phyloP scores from a whole-genome alignment of 2,888 invertebrate genomes.

The Patella pellucida region DNA sequence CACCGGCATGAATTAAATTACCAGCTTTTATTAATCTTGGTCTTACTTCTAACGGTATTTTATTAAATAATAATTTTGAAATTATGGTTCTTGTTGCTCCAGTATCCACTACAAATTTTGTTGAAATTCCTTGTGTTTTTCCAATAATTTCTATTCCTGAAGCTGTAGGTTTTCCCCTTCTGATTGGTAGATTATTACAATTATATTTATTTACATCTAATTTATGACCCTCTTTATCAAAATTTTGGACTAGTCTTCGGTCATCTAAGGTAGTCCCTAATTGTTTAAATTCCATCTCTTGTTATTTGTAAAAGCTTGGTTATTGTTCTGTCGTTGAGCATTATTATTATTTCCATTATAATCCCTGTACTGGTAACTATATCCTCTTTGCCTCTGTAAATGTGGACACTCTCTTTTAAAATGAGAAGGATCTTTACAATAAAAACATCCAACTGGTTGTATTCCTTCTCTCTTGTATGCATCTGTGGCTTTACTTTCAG shows the following conservation, averaged over 20 bases:
- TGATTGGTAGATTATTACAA: neutral
- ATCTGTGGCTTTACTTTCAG: neutral
- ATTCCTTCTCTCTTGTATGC: neutral
- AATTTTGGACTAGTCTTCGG: constrained; percentile 20
- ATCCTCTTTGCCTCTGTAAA: neutral
- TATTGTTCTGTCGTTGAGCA: too few relatives aligned
- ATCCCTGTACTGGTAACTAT: neutral
- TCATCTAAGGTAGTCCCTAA: constrained; percentile 23
- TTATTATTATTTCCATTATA: neutral
- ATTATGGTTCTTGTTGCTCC: constrained; percentile 1
- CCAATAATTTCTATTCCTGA: constrained; percentile 18
- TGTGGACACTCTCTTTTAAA: constrained; percentile 20
- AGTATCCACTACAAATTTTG: constrained; percentile 24
- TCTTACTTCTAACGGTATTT: constrained; percentile 7
- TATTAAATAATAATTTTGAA: constrained; percentile 20
- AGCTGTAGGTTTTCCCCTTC: neutral
- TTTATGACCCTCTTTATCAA: neutral
- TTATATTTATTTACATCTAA: constrained; percentile 13
- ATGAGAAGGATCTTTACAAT: constrained; percentile 25
- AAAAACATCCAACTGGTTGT: constrained; percentile 18
- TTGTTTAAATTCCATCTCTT: constrained; percentile 27
- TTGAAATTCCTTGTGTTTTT: constrained; percentile 15
- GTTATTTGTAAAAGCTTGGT: too few relatives aligned
- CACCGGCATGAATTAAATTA: constrained; percentile 10
- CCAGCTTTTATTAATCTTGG: constrained; percentile 11